A percentile compares a stretch with the other conserved stretches of the same genome.
These are phyloP conservation scores for Catostylus mosaicus DNA, from an alignment of 30 jellyfish, hydroid and myxozoan species.

Conservation along the genomic window DNA sequence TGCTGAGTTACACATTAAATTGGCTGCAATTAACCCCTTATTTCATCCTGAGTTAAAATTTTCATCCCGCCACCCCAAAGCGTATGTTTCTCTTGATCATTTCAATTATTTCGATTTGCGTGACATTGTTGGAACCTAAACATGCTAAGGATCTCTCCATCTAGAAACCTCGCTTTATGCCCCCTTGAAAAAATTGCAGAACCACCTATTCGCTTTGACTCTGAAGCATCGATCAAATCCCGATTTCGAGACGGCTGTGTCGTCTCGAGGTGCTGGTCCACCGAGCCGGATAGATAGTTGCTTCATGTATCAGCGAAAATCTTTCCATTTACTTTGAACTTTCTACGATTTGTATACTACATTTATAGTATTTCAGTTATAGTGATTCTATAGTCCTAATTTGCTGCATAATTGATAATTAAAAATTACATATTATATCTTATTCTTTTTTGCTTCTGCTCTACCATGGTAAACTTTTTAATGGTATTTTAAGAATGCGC, in stretches of 20 bases:
- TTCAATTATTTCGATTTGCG: too few relatives aligned
- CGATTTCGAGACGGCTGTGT: constrained; percentile 6
- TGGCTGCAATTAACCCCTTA: too few relatives aligned
- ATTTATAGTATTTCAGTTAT: background rate
- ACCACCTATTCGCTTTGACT: background rate
- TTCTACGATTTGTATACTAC: background rate
- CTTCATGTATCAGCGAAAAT: background rate
- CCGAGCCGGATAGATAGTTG: constrained; percentile 42
- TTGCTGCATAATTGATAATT: background rate
- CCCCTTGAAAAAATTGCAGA: too few relatives aligned
- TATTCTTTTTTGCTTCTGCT: background rate
- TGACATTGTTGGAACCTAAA: too few relatives aligned
- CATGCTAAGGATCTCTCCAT: too few relatives aligned
- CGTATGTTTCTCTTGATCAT: too few relatives aligned
- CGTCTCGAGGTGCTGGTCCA: constrained; percentile 68
- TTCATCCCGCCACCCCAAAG: too few relatives aligned
- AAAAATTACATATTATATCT: background rate
- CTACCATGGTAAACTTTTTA: too few relatives aligned
- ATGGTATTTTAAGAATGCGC: too few relatives aligned
- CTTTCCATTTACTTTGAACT: background rate
- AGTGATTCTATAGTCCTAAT: background rate
- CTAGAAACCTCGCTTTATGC: background rate
- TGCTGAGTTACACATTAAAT: too few relatives aligned
- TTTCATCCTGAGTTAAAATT: too few relatives aligned
- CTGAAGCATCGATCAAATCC: background rate